phyloP scores from a whole-genome alignment of 2,113 vertebrate genomes.

The Progne subis region DNA sequence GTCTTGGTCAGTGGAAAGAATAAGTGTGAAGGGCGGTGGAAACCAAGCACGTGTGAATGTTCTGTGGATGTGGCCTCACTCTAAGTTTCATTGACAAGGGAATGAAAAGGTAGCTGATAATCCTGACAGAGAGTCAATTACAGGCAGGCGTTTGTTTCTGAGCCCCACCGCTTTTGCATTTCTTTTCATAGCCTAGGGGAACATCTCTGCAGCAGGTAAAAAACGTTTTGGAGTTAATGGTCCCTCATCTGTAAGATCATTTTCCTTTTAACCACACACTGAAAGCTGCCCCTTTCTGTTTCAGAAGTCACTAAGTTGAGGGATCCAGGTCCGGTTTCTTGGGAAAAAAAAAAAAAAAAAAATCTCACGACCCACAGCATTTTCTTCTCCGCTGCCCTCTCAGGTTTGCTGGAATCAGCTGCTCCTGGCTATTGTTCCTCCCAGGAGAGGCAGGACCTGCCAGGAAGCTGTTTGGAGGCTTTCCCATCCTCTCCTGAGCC shows the following conservation, averaged over 20 bases:
- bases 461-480: neutral
- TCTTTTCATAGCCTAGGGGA: neutral
- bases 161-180: neutral
- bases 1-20: neutral
- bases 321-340: neutral
- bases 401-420: neutral
- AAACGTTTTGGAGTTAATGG: neutral
- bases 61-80: neutral
- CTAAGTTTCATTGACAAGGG: neutral
- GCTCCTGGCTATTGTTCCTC: neutral
- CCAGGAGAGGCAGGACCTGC: neutral
- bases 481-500: neutral
- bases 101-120: neutral
- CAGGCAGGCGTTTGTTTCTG: neutral
- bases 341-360: neutral
- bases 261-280: neutral
- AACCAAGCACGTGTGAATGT: neutral
- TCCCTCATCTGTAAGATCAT: neutral
- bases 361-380: neutral
- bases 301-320: neutral
- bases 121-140: neutral
- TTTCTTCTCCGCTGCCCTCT: neutral
- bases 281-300: neutral
- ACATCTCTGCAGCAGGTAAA: neutral
- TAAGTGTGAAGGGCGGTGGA: neutral